Evolutionary conservation across 2,888 invertebrate species (phyloP), one percentile per base, ranked within the genome.

Genomic region (Drosophila colorata): DNA sequence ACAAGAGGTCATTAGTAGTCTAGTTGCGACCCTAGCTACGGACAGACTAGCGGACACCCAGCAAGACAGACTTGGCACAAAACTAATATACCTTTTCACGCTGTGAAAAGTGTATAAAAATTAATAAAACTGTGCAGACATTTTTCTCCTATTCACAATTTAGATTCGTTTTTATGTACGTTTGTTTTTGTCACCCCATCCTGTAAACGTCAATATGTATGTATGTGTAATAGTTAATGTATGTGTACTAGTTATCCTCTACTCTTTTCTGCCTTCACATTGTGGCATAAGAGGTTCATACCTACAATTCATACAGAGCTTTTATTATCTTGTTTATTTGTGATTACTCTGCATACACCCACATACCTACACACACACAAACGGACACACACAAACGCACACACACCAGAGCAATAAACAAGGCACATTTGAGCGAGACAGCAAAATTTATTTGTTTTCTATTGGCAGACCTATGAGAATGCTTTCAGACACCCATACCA

Each of bases 401-500:
- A 16, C 18, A 23, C 14, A 49, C 9, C 31, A 31, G 9, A 51
- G 38, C 18, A 28, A 35, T 38, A 20, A 67, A 51, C 44, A 61
- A 58, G 57, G 37, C 33, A 25, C 23, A 71, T 72, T 72, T 68
- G 53, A 72, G 66, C 43, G 70, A 74, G 70, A 74, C 37, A 31
- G 55, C 66, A 56, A 20, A 41, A 41, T 56, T 40, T 46, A 60
- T 51, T 53, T 48, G 48, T 53, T 68, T 68, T 43, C 60, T 68
- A 68, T 69, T 69, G 68, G 68, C 43, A 59, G 68, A 68, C 41
- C 61, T 52, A 58, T 60, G 49, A 69, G 55, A 69, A 69, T 61
- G 41, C 59, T 63, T 44, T 47, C 14, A 31, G 4, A 53, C 55
- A 35, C 52, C 20, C 40, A 47, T 18, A 40, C 59, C 40, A 25